Evolutionary conservation across 2,888 invertebrate genomes (phyloP).

Genomic region (Pristionchus exspectatus): DNA sequence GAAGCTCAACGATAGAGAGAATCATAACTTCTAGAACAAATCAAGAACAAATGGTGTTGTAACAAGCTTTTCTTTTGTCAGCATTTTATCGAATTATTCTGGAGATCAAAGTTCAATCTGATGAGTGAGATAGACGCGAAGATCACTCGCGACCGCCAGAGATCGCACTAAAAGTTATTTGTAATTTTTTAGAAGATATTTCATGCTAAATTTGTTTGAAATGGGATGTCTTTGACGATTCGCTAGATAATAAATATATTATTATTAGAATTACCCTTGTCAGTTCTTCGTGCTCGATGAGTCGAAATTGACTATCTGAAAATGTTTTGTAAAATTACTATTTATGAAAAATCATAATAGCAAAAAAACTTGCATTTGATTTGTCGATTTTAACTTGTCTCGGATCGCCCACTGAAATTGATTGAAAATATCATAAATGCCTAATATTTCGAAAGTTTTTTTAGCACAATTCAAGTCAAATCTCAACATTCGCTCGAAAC

Average conservation of each 20-base stretch:
- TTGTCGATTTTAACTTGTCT: background rate
- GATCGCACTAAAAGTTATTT: background rate
- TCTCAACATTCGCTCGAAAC: no score
- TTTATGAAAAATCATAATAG: background rate
- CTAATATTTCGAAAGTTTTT: background rate
- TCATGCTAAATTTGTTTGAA: background rate
- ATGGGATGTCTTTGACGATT: background rate
- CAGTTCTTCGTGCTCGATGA: background rate
- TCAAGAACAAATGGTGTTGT: no score
- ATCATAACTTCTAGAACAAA: no score
- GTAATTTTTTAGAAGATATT: background rate
- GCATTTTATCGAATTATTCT: slow-evolving; percentile 31
- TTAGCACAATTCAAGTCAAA: no score
- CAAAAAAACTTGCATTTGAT: background rate
- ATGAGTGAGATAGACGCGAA: background rate
- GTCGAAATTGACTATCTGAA: background rate
- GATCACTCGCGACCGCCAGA: slow-evolving; percentile 30
- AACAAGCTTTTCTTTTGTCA: background rate
- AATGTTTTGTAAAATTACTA: background rate
- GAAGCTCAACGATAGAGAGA: no score
- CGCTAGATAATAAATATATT: background rate
- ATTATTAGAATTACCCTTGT: background rate
- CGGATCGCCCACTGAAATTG: background rate
- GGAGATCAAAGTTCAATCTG: background rate
- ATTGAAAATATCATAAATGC: background rate